phyloP scores from a whole-genome alignment of 2,888 invertebrate species.

The Leucania comma region DNA sequence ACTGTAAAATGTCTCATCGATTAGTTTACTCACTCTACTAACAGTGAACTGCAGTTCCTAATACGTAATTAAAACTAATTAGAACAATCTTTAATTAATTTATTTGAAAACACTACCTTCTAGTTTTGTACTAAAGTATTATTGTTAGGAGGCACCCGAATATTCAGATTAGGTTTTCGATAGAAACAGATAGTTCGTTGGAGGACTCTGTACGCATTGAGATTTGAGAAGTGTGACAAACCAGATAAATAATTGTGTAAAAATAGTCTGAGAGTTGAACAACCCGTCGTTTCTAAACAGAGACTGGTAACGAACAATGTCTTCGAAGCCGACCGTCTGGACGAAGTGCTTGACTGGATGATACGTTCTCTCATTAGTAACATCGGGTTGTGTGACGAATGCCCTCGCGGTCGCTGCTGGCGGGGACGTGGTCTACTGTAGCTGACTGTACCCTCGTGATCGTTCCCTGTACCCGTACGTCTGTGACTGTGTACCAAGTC shows the following conservation, averaged over 20 bases:
- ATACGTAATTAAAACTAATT: slow-evolving; percentile 82
- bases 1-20: slow-evolving; percentile 72
- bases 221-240: slow-evolving; percentile 78
- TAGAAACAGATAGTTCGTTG: slow-evolving; percentile 61
- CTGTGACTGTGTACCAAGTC: too few relatives aligned
- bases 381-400: slow-evolving; percentile 75
- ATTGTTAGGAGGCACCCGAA: slow-evolving; percentile 77
- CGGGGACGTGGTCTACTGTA: slow-evolving; percentile 55
- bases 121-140: slow-evolving; percentile 60
- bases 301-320: slow-evolving; percentile 64
- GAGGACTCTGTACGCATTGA: slow-evolving; percentile 77
- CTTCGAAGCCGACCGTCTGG: slow-evolving; percentile 44
- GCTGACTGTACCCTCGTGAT: slow-evolving; percentile 25
- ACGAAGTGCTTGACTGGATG: slow-evolving; percentile 45
- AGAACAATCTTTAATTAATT: slow-evolving; percentile 79
- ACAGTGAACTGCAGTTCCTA: slow-evolving; percentile 88
- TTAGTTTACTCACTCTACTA: slow-evolving; percentile 80
- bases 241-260: slow-evolving; percentile 63
- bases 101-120: slow-evolving; percentile 77
- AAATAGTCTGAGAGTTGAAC: slow-evolving; percentile 64
- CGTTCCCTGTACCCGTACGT: slow-evolving; percentile 12
- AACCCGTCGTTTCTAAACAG: slow-evolving; percentile 78
- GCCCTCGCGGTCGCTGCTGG: slow-evolving; percentile 37
- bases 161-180: slow-evolving; percentile 64
- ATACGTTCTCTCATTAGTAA: slow-evolving; percentile 74